These are phyloP conservation scores for Drosophila rellima DNA, from an alignment of 2,888 invertebrate species.

Conservation along the genomic window DNA sequence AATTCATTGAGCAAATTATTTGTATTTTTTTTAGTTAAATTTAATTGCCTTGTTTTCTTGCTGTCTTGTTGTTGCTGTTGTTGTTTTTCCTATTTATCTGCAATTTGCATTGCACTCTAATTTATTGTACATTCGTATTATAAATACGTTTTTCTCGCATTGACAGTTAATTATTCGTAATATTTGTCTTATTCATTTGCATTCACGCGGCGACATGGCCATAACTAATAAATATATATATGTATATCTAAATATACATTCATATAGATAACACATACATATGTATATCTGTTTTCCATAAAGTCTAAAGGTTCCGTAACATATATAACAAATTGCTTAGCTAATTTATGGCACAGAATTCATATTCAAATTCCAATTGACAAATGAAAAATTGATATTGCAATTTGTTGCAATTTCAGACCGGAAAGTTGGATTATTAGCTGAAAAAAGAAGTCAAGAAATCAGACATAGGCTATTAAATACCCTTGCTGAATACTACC, in stretches of 20 bases:
- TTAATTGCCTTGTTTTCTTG: conserved; percentile 58
- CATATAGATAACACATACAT: conserved; percentile 41
- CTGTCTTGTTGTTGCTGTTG: conserved; percentile 12
- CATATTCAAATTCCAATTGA: conserved; percentile 25
- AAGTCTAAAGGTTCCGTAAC: conserved; percentile 63
- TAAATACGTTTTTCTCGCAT: conserved; percentile 46
- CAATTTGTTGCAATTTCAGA: conserved; percentile 55
- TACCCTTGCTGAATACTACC: background rate
- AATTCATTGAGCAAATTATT: conserved; percentile 67
- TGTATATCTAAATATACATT: background rate
- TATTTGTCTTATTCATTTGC: conserved; percentile 71
- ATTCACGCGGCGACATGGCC: conserved; percentile 55
- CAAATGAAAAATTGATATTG: conserved; percentile 53
- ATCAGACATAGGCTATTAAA: background rate
- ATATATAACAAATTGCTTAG: conserved; percentile 45
- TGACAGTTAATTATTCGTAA: conserved; percentile 73
- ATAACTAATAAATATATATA: conserved; percentile 43
- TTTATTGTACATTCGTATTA: conserved; percentile 60
- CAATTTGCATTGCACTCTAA: conserved; percentile 74
- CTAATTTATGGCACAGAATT: conserved; percentile 58
- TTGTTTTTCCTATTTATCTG: conserved; percentile 32
- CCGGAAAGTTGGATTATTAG: conserved; percentile 54
- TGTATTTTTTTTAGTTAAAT: conserved; percentile 33
- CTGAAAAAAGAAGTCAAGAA: background rate
- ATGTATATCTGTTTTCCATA: conserved; percentile 18